These are phyloP conservation scores for Ophion obscuratus DNA, from an alignment of 2,888 invertebrate genomes.

Conservation along the genomic window DNA sequence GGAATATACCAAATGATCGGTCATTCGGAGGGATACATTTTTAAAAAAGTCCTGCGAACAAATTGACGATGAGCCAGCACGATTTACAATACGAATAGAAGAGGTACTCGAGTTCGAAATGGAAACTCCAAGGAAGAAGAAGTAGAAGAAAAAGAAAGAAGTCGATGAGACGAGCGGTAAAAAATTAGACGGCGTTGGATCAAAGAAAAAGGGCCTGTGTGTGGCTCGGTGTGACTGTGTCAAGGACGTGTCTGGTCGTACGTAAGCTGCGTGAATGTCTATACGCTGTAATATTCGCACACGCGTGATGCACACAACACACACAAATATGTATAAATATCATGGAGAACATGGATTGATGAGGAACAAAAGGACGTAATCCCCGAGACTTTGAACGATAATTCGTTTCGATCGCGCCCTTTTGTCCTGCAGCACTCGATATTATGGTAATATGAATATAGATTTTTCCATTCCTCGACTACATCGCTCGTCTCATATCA, in stretches of 20 bases:
- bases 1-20: no score
- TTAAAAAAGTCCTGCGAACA: background rate
- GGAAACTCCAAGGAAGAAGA: slow-evolving; percentile 25
- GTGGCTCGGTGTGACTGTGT: slow-evolving; percentile 65
- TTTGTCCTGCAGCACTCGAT: background rate
- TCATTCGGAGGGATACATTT: no score
- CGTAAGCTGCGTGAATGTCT: slow-evolving; percentile 55
- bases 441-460: background rate
- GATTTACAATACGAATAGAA: slow-evolving; percentile 24
- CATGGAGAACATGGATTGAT: no score
- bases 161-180: slow-evolving; percentile 55
- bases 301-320: background rate
- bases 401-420: background rate
- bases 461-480: slow-evolving; percentile 17
- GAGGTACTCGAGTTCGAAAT: slow-evolving; percentile 15
- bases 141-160: slow-evolving; percentile 29
- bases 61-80: background rate
- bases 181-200: slow-evolving; percentile 64
- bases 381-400: no score
- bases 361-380: no score
- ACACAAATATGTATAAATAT: background rate
- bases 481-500: slow-evolving; percentile 17
- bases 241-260: slow-evolving; percentile 65
- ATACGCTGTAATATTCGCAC: slow-evolving; percentile 41
- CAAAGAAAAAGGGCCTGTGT: slow-evolving; percentile 66